Percentiles rank a stretch among this genome's conserved stretches.
phyloP scores from a whole-genome alignment of 2,113 vertebrate species.

The Grantiella picta region DNA sequence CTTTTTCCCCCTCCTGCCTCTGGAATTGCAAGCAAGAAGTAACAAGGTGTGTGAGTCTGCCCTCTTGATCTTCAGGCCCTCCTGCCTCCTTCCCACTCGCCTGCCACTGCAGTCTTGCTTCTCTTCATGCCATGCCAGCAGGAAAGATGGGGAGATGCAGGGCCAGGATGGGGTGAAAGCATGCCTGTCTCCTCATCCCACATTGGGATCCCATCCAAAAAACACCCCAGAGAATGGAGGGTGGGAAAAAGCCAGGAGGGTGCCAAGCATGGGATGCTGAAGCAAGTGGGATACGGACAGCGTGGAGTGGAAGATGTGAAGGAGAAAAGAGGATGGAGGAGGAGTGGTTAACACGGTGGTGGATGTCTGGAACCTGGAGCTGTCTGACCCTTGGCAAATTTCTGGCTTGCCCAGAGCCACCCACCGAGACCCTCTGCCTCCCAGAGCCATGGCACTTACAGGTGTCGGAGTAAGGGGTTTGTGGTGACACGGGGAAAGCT shows the following conservation, averaged over 20 bases:
- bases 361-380: slow-evolving; percentile 26
- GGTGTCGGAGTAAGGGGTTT: slow-evolving; percentile 81
- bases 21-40: background rate
- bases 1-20: background rate
- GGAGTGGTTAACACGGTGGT: background rate
- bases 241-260: background rate
- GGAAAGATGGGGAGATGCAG: background rate
- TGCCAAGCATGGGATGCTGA: background rate
- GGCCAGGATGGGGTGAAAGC: background rate
- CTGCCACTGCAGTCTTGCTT: background rate
- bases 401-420: slow-evolving; percentile 39
- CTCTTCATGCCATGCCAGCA: background rate
- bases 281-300: background rate
- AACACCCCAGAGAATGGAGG: background rate
- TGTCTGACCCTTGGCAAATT: slow-evolving; percentile 9
- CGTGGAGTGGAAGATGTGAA: background rate
- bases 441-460: slow-evolving; percentile 74
- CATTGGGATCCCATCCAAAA: background rate
- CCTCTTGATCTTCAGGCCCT: background rate
- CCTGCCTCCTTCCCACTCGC: background rate
- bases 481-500: slow-evolving; percentile 78
- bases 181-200: background rate
- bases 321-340: background rate
- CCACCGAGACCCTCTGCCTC: slow-evolving; percentile 55
- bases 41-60: fast-evolving